Evolutionary conservation across 1,140 invertebrate genomes (phyloP), one percentile per base, ranked within the genome.

Genomic region (Musca domestica): DNA sequence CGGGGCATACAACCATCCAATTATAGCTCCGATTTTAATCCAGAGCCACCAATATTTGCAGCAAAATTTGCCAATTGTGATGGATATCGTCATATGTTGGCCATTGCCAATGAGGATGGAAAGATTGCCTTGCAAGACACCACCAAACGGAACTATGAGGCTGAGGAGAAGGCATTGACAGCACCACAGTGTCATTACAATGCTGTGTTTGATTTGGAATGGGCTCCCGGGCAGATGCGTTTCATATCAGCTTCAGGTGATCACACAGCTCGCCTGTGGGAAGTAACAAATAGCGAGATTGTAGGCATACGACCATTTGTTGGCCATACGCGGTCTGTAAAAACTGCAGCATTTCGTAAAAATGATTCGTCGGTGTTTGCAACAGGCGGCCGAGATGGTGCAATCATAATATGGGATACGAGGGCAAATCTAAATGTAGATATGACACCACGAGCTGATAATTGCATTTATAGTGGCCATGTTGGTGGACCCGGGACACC

Each of bases 161-260:
- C 69, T 0, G 78, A 81, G 58, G 83, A 84, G n/a, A 76, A 81
- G 34, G 71, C 76, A 1, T 69, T 87, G 67, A 80, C 83, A 61
- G 84, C 83, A 2, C 82, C 84, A 49, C 82, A 89, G 75, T 92
- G 91, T 51, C 94, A 96, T 80, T 86, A 86, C 71, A 95, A 95
- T 86, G 93, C 93, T 15, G 90, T 95, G 17, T 95, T 95, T 82
- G 94, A 96, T 81, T 73, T 95, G 51, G 88, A 90, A 7, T 96
- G 94, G 94, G 88, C 91, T 81, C 88, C 90, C 5, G 83, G 86
- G 1, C 85, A 91, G 69, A 86, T 89, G 80, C 89, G 90, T 71
- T 84, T 95, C 41, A 87, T 95, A 4, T 94, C 92, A 52, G 93
- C 88, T 1, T 93, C 93, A 64, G 93, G 92, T 5, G 94, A 96